Evolutionary conservation across 2,113 vertebrate genomes (phyloP).

Genomic region (Zosterops hypoxanthus): DNA sequence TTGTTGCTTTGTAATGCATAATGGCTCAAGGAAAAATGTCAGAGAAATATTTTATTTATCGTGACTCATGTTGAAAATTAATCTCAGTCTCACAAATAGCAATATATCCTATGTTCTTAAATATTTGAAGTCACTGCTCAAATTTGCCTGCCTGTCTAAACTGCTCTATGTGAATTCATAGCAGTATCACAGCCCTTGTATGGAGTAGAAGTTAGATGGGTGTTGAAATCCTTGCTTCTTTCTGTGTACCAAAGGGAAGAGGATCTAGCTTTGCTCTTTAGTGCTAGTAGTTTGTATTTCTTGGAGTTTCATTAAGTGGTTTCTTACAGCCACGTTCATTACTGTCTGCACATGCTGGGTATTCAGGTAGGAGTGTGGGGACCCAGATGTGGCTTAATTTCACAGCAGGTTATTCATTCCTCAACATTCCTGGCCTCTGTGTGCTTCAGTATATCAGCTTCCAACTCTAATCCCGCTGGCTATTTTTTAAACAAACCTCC

Average conservation of each 20-base stretch:
- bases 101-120: not conserved
- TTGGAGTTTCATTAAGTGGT: not conserved
- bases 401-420: not conserved
- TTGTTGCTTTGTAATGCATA: not conserved
- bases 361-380: not conserved
- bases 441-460: not conserved
- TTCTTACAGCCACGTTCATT: not conserved
- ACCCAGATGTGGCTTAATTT: not conserved
- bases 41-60: not conserved
- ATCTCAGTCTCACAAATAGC: not conserved
- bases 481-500: not conserved
- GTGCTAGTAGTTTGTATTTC: not conserved
- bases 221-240: not conserved
- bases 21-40: not conserved
- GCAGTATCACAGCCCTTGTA: not conserved
- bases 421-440: not conserved
- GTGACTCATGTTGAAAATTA: not conserved
- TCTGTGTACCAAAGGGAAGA: not conserved
- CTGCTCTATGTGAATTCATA: not conserved
- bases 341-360: fast-evolving
- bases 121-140: not conserved
- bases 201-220: not conserved
- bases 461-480: not conserved
- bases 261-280: not conserved
- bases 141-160: not conserved